A percentile compares a stretch with the other conserved stretches of the same genome.
These are phyloP conservation scores for Drosophila santomea DNA, from an alignment of 1,140 invertebrate species.

Conservation along the genomic window DNA sequence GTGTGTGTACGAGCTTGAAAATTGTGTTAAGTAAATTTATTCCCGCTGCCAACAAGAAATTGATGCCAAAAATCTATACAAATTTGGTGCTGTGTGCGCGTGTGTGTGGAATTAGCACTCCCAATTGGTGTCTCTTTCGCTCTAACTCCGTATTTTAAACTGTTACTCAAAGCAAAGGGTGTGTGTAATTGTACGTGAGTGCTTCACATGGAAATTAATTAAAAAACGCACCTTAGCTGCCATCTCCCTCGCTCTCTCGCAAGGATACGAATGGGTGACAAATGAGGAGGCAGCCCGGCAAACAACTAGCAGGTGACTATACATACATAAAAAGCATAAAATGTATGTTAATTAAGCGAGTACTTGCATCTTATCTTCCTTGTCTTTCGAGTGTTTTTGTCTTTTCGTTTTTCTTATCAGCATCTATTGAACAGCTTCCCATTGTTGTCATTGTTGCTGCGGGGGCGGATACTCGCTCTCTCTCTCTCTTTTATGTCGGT, in stretches of 20 bases:
- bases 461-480: conserved; percentile 4
- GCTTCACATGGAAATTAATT: conserved; percentile 9
- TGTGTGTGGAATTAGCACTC: conserved; percentile 32
- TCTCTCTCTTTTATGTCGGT: background rate
- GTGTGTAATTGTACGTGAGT: conserved; percentile 9
- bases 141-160: conserved; percentile 25
- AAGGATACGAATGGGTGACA: conserved; percentile 12
- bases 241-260: background rate
- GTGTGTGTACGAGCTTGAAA: conserved; percentile 16
- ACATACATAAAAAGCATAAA: conserved; percentile 7
- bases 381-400: conserved; percentile 22
- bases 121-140: conserved; percentile 8
- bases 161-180: conserved; percentile 21
- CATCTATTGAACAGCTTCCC: conserved; percentile 8
- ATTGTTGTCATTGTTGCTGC: conserved; percentile 21
- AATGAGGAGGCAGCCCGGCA: background rate
- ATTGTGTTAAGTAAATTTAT: conserved; percentile 40
- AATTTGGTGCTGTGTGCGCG: background rate
- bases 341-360: conserved; percentile 20
- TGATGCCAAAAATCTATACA: conserved; percentile 26
- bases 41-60: conserved; percentile 36
- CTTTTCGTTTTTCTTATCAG: conserved; percentile 21
- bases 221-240: conserved; percentile 13
- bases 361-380: conserved; percentile 8
- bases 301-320: conserved; percentile 10